A percentile compares a stretch with the other conserved stretches of the same genome.
phyloP scores from a whole-genome alignment of 2,888 invertebrate species.

The Drosophila anomalata region DNA sequence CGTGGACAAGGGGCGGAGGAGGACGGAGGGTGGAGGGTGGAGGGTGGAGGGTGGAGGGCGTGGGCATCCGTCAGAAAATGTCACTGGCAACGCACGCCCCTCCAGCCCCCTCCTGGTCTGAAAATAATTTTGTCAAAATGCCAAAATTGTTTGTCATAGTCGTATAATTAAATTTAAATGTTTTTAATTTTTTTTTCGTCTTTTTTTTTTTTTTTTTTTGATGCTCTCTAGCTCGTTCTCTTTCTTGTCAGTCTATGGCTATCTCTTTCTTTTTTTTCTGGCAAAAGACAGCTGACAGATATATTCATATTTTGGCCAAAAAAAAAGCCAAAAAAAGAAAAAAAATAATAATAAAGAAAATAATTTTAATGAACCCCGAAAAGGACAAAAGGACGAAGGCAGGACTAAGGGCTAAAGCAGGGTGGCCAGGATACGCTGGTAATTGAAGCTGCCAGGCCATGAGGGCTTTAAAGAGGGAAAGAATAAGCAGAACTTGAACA shows the following conservation, averaged over 20 bases:
- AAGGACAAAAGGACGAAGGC: background rate
- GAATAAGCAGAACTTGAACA: constrained; percentile 22
- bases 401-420: background rate
- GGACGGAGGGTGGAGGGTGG: background rate
- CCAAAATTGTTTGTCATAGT: constrained; percentile 78
- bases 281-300: constrained; percentile 51
- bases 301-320: constrained; percentile 27
- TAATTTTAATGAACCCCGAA: constrained; percentile 38
- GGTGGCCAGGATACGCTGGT: background rate
- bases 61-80: constrained; percentile 8
- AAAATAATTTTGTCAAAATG: constrained; percentile 64
- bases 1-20: no score
- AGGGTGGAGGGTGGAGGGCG: background rate
- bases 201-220: no score
- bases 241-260: constrained; percentile 5
- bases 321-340: background rate
- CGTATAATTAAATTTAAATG: constrained; percentile 78
- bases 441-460: constrained; percentile 43
- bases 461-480: constrained; percentile 20
- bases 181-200: constrained; percentile 48
- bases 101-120: background rate
- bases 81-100: constrained; percentile 14
- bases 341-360: constrained; percentile 19
- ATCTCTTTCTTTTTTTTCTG: constrained; percentile 22
- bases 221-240: background rate